Base-by-base conservation (phyloP, 2,113 vertebrate genomes). In the Papio anubis region DNA sequence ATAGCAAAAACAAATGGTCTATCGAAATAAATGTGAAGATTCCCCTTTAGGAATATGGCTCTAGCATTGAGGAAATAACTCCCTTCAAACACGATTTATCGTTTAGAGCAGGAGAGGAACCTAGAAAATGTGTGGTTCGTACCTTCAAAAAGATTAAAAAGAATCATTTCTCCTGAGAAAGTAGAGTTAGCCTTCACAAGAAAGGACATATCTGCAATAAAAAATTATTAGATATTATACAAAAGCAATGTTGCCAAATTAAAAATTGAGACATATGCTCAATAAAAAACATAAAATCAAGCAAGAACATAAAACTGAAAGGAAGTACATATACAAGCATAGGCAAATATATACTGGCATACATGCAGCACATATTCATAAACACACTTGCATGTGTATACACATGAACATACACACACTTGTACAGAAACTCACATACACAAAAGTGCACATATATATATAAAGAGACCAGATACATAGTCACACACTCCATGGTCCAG, bases 11-110 rank as follows among this genome's bases (percentile, higher is more conserved):
- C 23, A 10, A 78, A 76, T n/a, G 7, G 1, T 80, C 57, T 90
- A 21, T 61, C 96, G 82, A 96, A 95, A 95, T 55, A 83, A 79
- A 83, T 52, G 57, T 66, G 35, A 83, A 4, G 30, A 82, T 43
- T 89, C 80, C 70, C 4, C 20, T 75, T 75, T 75, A 43, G 6
- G 25, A 12, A 40, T 17, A 76, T 2, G 27, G 23, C 73, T 76
- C 73, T 14, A 94, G 40, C 64, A 87, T 5, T 55, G 32, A 92
- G 89, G 25, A 83, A 83, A 72, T 78, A 83, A 95, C 73, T 94
- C 40, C 38, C 25, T 96, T 88, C 75, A 80, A 92, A 94, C 55
- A 72, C 27, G 81, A 93, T 94, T 96, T 96, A 95, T 90, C 92
- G 93, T 95, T 83, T 64, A 70, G 18, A 93, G n/a, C n/a, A 70